These are phyloP conservation scores for Contarinia nasturtii DNA, from an alignment of 1,140 invertebrate genomes.

Conservation along the genomic window DNA sequence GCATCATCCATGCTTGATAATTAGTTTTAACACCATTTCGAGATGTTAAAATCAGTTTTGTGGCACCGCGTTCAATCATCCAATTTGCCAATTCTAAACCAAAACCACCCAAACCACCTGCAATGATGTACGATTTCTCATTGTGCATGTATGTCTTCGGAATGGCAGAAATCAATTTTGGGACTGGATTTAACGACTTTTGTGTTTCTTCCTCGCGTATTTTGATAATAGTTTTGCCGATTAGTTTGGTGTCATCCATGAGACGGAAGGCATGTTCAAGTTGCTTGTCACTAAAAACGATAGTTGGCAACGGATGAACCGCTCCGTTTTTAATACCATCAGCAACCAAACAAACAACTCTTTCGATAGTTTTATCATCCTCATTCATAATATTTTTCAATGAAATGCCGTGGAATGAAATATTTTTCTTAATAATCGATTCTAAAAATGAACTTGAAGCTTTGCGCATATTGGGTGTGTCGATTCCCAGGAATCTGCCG, in stretches of 20 bases:
- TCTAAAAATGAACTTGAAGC: too few relatives aligned
- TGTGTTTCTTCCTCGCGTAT: slow-evolving; percentile 7
- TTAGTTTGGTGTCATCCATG: slow-evolving; percentile 75
- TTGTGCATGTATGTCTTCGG: slow-evolving; percentile 26
- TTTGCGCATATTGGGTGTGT: slow-evolving; percentile 48
- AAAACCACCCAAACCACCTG: slow-evolving; percentile 66
- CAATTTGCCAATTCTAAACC: slow-evolving; percentile 69
- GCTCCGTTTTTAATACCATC: slow-evolving; percentile 59
- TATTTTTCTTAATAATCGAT: slow-evolving; percentile 22
- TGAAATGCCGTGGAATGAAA: slow-evolving; percentile 21
- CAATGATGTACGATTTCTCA: slow-evolving; percentile 27
- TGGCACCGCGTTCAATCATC: slow-evolving; percentile 55
- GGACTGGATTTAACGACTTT: slow-evolving; percentile 13
- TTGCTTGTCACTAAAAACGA: slow-evolving; percentile 36
- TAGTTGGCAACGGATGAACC: slow-evolving; percentile 37
- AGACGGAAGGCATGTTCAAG: slow-evolving; percentile 47
- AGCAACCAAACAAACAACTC: slow-evolving; percentile 51
- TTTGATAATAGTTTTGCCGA: slow-evolving; percentile 51
- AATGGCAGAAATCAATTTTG: slow-evolving; percentile 26
- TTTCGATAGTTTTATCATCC: slow-evolving; percentile 39
- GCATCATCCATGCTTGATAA: slow-evolving; percentile 45
- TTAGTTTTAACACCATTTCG: slow-evolving; percentile 49
- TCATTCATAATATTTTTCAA: slow-evolving; percentile 25
- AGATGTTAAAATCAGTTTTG: slow-evolving; percentile 52
- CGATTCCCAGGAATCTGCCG: slow-evolving; percentile 51